A percentile compares a stretch with the other conserved stretches of the same genome.
phyloP scores from a whole-genome alignment of 2,888 invertebrate species.

The Leistus spinibarbis region DNA sequence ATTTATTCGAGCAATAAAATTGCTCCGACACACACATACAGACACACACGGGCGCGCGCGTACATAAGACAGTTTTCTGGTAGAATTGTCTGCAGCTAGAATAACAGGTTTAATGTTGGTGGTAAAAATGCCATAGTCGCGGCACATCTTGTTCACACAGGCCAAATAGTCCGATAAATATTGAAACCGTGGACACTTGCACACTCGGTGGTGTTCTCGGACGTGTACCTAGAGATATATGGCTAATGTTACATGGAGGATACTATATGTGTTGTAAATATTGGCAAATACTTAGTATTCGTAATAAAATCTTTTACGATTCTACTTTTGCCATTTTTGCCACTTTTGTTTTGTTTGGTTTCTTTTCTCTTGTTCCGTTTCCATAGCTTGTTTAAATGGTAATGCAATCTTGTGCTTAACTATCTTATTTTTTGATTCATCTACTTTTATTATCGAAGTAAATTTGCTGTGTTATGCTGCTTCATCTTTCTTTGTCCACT shows the following conservation, averaged over 20 bases:
- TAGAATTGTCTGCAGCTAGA: neutral
- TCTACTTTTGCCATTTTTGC: neutral
- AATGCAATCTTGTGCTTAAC: neutral
- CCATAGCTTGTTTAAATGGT: neutral
- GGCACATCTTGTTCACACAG: neutral
- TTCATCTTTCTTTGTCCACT: too few relatives aligned
- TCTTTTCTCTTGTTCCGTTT: neutral
- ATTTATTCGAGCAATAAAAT: neutral
- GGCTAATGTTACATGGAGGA: slow-evolving; percentile 23
- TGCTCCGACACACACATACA: neutral
- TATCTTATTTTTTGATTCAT: neutral
- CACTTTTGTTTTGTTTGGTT: neutral
- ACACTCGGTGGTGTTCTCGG: neutral
- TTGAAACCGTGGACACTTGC: neutral
- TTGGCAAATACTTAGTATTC: slow-evolving; percentile 24
- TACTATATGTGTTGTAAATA: slow-evolving; percentile 29
- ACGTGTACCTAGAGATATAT: slow-evolving; percentile 19
- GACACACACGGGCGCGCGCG: too few relatives aligned
- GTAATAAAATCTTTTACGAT: neutral
- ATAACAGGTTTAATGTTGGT: neutral
- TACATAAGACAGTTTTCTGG: neutral
- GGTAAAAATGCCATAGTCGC: neutral
- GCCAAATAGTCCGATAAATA: neutral
- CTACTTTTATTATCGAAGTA: neutral
- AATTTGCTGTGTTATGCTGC: too few relatives aligned